phyloP scores from a whole-genome alignment of 2,888 invertebrate genomes.

The Epinotia ramella region DNA sequence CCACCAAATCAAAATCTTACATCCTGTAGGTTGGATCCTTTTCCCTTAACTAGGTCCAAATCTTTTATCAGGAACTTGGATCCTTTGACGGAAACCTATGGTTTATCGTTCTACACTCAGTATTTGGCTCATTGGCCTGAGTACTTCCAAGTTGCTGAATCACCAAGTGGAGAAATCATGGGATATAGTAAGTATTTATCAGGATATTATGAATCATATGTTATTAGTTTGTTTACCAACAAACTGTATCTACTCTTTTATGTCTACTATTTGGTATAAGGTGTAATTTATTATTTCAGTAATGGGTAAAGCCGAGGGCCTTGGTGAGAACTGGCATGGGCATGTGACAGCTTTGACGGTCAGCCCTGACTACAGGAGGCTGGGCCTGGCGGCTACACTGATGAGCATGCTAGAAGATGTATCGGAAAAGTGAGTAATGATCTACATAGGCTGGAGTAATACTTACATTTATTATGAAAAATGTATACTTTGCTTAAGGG shows the following conservation, averaged over 20 bases:
- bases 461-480: background rate
- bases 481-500: too few relatives aligned
- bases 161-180: conserved; percentile 98
- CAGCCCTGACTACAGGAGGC: conserved; percentile 95
- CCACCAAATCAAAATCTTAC: too few relatives aligned
- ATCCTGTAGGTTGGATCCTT: too few relatives aligned
- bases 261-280: background rate
- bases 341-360: conserved; percentile 99
- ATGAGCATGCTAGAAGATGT: conserved; percentile 98
- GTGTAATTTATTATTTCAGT: conserved; percentile 85
- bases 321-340: conserved; percentile 98
- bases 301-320: conserved; percentile 99
- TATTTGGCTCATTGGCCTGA: conserved; percentile 99
- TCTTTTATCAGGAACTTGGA: conserved; percentile 93
- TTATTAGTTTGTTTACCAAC: conserved; percentile 17
- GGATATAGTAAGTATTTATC: conserved; percentile 94
- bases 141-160: conserved; percentile 98
- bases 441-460: background rate
- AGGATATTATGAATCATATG: background rate
- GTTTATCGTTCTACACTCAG: conserved; percentile 97
- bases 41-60: too few relatives aligned
- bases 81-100: conserved; percentile 98
- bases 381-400: conserved; percentile 96
- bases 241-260: background rate
- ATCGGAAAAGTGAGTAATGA: conserved; percentile 91